Evolutionary conservation across 1,140 invertebrate species (phyloP).

Genomic region (Steinernema khuongi): DNA sequence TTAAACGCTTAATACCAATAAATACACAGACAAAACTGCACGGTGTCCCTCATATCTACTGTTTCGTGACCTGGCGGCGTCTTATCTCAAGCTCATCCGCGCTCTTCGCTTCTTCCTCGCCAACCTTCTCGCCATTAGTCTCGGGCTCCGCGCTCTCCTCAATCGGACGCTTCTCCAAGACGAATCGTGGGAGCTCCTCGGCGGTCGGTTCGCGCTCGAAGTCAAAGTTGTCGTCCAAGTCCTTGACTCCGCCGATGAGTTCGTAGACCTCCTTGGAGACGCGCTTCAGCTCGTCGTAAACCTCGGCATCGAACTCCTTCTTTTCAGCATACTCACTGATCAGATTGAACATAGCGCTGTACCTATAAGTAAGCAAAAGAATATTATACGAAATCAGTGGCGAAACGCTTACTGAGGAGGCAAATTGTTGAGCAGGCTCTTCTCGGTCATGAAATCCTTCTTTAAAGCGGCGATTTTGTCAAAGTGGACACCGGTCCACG

Average conservation of each 20-base stretch:
- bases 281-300: conserved; percentile 2
- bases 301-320: neutral
- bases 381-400: neutral
- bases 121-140: neutral
- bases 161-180: conserved; percentile 12
- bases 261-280: conserved; percentile 24
- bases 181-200: conserved; percentile 27
- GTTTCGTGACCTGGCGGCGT: too few relatives aligned
- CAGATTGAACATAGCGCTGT: conserved; percentile 16
- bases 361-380: conserved; percentile 20
- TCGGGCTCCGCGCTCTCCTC: neutral
- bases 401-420: neutral
- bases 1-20: too few relatives aligned
- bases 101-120: conserved; percentile 12
- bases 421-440: neutral
- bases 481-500: conserved; percentile 6
- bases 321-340: conserved; percentile 4
- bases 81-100: neutral
- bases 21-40: too few relatives aligned
- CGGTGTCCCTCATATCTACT: too few relatives aligned
- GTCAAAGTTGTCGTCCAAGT: conserved; percentile 31
- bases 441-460: neutral
- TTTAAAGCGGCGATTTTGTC: conserved; percentile 9
- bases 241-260: conserved; percentile 22
- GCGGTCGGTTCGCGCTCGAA: conserved; percentile 32